These are phyloP conservation scores for Mermis nigrescens DNA, from an alignment of 2,888 invertebrate genomes.

Conservation along the genomic window DNA sequence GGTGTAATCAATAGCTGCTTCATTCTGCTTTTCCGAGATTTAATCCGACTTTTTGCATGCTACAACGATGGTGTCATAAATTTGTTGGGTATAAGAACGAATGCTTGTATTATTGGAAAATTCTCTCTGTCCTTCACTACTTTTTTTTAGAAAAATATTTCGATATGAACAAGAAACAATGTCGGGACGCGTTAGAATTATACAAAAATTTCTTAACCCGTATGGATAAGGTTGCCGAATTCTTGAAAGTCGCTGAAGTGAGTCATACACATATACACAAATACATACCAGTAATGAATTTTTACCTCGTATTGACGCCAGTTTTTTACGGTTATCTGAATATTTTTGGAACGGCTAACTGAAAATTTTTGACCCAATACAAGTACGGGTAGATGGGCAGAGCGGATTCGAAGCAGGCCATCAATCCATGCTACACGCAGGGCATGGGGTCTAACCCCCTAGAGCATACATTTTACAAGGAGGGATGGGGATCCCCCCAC, in stretches of 20 bases:
- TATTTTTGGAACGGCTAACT: no score
- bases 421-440: no score
- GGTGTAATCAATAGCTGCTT: slow-evolving; percentile 98
- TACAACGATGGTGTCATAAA: slow-evolving; percentile 99
- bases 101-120: neutral
- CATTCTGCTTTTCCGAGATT: slow-evolving; percentile 93
- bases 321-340: no score
- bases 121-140: slow-evolving; percentile 17
- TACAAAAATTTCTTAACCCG: slow-evolving; percentile 95
- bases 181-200: slow-evolving; percentile 84
- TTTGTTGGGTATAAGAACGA: slow-evolving; percentile 56
- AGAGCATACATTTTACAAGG: no score
- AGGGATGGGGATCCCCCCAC: no score
- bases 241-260: slow-evolving; percentile 55
- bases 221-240: slow-evolving; percentile 95
- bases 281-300: no score
- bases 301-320: no score
- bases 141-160: slow-evolving; percentile 92
- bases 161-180: slow-evolving; percentile 98
- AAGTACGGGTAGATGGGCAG: no score
- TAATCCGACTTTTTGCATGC: slow-evolving; percentile 93
- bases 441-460: no score
- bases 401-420: no score
- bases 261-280: no score
- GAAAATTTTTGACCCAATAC: no score